A percentile compares a stretch with the other conserved stretches of the same genome.
Evolutionary conservation across 2,888 invertebrate genomes (phyloP).

Genomic region (Dicranocentrus wangi): DNA sequence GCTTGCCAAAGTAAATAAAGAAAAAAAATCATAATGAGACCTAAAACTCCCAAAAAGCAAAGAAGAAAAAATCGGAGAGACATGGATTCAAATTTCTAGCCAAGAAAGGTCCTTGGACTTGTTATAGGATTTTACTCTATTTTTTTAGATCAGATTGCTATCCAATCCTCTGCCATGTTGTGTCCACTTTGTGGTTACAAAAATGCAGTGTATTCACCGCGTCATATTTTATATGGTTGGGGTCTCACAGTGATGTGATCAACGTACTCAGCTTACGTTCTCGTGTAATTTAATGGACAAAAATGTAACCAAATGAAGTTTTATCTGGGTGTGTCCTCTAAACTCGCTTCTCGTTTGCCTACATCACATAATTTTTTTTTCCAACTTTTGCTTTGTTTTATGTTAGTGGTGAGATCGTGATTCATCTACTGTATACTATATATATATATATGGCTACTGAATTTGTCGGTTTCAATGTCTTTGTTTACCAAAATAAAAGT

Average conservation of each 20-base stretch:
- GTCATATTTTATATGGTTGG: too few species aligned
- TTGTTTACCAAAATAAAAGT: too few species aligned
- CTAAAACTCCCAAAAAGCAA: background rate
- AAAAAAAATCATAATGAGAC: background rate
- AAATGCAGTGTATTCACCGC: too few species aligned
- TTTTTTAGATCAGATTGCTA: background rate
- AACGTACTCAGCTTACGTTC: conserved; percentile 25
- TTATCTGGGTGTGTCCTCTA: conserved; percentile 49
- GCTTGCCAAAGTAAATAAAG: conserved; percentile 3
- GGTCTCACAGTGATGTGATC: too few species aligned
- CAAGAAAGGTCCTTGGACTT: conserved; percentile 50
- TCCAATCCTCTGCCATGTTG: background rate
- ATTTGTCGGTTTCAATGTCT: too few species aligned
- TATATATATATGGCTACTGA: too few species aligned
- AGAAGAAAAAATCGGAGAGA: background rate
- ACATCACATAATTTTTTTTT: conserved; percentile 13
- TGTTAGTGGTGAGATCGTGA: too few species aligned
- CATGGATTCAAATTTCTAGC: background rate
- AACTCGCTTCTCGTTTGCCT: background rate
- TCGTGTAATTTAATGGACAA: conserved; percentile 39
- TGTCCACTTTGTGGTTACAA: conserved; percentile 7
- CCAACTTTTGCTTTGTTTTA: background rate
- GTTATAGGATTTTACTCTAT: conserved; percentile 19
- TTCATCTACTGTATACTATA: too few species aligned
- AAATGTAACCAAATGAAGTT: conserved; percentile 30